Base-by-base conservation (phyloP, 2,113 vertebrate species). In the Phaethon lepturus region DNA sequence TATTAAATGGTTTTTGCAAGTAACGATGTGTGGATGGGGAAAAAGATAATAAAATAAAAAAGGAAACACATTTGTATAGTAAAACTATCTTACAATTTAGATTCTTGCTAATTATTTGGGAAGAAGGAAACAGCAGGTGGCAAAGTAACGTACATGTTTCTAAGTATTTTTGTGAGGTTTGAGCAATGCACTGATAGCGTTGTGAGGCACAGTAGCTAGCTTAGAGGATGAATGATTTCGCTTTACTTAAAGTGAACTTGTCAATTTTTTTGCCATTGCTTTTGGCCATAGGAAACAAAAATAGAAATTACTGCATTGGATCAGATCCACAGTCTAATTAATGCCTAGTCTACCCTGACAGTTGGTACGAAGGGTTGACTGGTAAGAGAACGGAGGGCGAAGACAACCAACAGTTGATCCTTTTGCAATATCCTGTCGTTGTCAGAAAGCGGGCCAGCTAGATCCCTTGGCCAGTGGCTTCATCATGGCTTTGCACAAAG, bases 1-100 rank as follows among this genome's bases (percentile, higher is more conserved):
- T 95, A 58, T 79, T 82, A 71, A 58, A 77, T 88, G 42, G 6
- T 18, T 62, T 93, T 82, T 90, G 69, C 59, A 83, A 93, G 66
- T 76, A 67, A 60, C 8, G 7, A 33, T 49, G 47, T 1, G 9
- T 35, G 86, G 40, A 75, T 85, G 42, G 74, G 52, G 12, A 49
- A 82, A 64, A 62, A 73, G 45, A 60, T 58, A 66, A 31, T 45
- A 76, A 64, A 69, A 78, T 40, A 20, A 49, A 49, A 22, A 90
- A 76, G 45, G 49, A 64, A 78, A 19, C 7, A 7, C 10, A 13
- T 55, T 85, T 75, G 17, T 60, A 1, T 45, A 31, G 53, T 66
- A 38, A 69, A 87, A 28, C 10, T 62, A 47, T 23, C 18, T 80
- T 59, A 12, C 1, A 26, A 17, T 53, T 76, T 20, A 63, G 40